Evolutionary conservation across 2,113 vertebrate species (phyloP).

Genomic region (Syrrhaptes paradoxus): DNA sequence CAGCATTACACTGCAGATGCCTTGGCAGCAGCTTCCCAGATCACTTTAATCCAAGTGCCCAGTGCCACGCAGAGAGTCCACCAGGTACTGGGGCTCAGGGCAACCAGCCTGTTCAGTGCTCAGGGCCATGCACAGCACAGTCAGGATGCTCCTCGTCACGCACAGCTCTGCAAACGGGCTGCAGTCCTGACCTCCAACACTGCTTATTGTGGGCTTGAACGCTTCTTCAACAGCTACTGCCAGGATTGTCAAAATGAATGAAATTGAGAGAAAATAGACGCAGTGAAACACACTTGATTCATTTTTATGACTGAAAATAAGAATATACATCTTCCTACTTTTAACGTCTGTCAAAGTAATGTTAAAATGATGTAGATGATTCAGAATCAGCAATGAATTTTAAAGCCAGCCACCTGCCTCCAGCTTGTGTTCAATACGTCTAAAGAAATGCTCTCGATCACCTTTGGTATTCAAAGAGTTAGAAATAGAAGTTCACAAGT

Average conservation of each 20-base stretch:
- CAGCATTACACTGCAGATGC: not conserved
- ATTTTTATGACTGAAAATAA: not conserved
- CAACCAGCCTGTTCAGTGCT: not conserved
- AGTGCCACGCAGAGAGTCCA: not conserved
- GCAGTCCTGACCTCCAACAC: not conserved
- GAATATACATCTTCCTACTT: not conserved
- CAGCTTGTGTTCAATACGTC: conserved; percentile 21
- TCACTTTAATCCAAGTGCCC: not conserved
- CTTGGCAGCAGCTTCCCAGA: not conserved
- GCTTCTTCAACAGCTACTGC: not conserved
- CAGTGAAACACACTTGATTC: not conserved
- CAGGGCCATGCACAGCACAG: rapidly evolving
- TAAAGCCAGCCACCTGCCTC: not conserved
- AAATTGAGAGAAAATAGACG: not conserved
- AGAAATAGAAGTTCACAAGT: conserved; percentile 73
- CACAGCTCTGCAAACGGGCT: not conserved
- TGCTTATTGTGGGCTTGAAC: not conserved
- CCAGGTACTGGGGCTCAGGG: rapidly evolving
- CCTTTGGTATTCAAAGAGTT: conserved; percentile 59
- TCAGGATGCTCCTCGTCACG: not conserved
- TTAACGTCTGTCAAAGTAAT: not conserved
- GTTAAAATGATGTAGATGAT: not conserved
- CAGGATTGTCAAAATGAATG: not conserved
- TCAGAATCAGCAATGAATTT: not conserved
- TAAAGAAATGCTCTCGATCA: not conserved